These are phyloP conservation scores for Bujurquina vittata DNA, from an alignment of 2,113 vertebrate genomes.

Conservation along the genomic window DNA sequence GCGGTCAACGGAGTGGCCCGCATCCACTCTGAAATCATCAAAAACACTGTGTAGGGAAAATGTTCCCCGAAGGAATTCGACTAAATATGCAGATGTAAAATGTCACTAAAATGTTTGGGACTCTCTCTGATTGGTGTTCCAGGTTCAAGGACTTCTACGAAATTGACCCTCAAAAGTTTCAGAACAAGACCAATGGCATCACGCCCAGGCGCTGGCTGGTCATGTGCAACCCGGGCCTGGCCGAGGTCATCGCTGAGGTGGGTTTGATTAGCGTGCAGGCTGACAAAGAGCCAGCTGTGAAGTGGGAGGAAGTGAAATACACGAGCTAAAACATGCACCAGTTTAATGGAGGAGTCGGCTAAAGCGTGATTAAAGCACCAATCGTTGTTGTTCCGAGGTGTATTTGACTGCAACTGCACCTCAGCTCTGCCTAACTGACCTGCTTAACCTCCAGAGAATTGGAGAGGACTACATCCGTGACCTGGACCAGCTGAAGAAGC, in stretches of 20 bases:
- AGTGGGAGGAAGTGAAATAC: too few relatives aligned
- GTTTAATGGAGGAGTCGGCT: not conserved
- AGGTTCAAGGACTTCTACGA: constrained; percentile 95
- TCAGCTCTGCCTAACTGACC: not conserved
- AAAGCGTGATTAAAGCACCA: not conserved
- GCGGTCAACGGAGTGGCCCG: constrained; percentile 91
- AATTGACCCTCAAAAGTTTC: constrained; percentile 89
- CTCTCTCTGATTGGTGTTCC: not conserved
- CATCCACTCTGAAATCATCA: constrained; percentile 93
- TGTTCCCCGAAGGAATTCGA: not conserved
- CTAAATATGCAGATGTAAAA: not conserved
- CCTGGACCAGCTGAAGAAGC: constrained; percentile 86
- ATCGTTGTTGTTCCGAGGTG: not conserved
- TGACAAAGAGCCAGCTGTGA: not conserved
- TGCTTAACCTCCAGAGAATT: constrained; percentile 81
- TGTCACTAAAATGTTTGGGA: not conserved
- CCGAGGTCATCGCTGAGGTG: constrained; percentile 92
- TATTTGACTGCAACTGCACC: too few relatives aligned
- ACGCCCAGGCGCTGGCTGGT: constrained; percentile 92
- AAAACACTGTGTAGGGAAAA: constrained; percentile 84
- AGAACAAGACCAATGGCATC: constrained; percentile 95
- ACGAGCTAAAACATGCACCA: too few relatives aligned
- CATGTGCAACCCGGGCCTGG: constrained; percentile 90
- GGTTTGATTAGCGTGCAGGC: not conserved
- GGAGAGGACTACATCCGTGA: constrained; percentile 89